phyloP scores from a whole-genome alignment of 2,797 vertebrate genomes.

The Chrosomus eos region DNA sequence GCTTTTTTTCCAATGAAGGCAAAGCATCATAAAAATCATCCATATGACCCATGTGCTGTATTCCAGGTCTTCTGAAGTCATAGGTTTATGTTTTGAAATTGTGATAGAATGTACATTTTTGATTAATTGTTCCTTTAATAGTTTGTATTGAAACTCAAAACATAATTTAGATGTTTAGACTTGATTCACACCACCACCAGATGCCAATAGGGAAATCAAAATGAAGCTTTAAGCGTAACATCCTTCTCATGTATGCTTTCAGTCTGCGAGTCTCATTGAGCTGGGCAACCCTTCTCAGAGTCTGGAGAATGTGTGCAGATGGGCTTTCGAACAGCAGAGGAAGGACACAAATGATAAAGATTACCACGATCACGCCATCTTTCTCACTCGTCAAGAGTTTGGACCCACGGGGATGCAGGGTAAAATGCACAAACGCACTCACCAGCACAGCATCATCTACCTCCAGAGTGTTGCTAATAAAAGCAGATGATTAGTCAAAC shows the following conservation, averaged over 20 bases:
- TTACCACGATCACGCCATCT: constrained; percentile 95
- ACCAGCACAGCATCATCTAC: not conserved
- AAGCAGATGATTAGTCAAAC: not conserved
- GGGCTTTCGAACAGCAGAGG: constrained; percentile 93
- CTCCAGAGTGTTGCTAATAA: not conserved
- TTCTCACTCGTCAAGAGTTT: constrained; percentile 92
- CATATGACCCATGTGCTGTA: not conserved
- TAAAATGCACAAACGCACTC: constrained; percentile 62
- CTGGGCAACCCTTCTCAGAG: constrained; percentile 93
- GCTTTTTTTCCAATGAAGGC: not conserved
- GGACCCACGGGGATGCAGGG: constrained; percentile 97
- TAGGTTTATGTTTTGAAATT: not conserved
- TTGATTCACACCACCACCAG: not conserved
- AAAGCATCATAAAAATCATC: not conserved
- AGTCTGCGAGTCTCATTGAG: constrained; percentile 93
- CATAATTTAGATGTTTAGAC: not conserved
- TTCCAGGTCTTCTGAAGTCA: not conserved
- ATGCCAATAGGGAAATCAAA: not conserved
- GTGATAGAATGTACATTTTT: not conserved
- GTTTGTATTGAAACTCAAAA: not conserved
- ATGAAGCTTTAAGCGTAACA: not conserved
- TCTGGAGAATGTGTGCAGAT: constrained; percentile 94
- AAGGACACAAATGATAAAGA: constrained; percentile 84
- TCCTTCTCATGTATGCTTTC: constrained; percentile 10
- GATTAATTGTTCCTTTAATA: not conserved